These are phyloP conservation scores for Hoplodrina blanda DNA, from an alignment of 2,888 invertebrate species.

Conservation along the genomic window DNA sequence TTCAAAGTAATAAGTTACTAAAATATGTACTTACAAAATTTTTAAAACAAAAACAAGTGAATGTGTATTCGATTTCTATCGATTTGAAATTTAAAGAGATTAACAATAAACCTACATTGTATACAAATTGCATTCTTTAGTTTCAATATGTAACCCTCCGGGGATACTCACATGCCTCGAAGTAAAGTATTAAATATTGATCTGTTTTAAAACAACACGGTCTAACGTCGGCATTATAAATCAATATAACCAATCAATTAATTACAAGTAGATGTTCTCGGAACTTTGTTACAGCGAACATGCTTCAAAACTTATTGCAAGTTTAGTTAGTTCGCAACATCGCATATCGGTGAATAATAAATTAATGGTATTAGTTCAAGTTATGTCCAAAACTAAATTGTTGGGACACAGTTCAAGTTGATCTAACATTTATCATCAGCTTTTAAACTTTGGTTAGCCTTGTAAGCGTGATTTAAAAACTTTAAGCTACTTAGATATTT, in stretches of 20 bases:
- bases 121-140: not conserved
- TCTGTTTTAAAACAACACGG: slow-evolving; percentile 1
- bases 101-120: not conserved
- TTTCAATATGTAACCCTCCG: slow-evolving; percentile 1
- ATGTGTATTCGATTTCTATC: not conserved
- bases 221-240: slow-evolving; percentile 19
- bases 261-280: slow-evolving; percentile 32
- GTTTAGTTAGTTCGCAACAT: slow-evolving; percentile 49
- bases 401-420: slow-evolving; percentile 37
- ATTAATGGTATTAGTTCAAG: slow-evolving; percentile 46
- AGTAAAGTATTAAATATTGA: slow-evolving; percentile 3
- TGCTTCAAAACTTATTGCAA: slow-evolving; percentile 51
- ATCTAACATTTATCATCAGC: slow-evolving; percentile 44
- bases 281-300: slow-evolving; percentile 49
- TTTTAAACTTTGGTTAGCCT: slow-evolving; percentile 24
- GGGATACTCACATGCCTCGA: not conserved
- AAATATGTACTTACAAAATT: too few species aligned
- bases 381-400: slow-evolving; percentile 43
- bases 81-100: not conserved
- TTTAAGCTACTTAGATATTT: slow-evolving; percentile 9
- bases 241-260: slow-evolving; percentile 50
- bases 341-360: slow-evolving; percentile 53
- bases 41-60: too few species aligned
- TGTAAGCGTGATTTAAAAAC: slow-evolving; percentile 18
- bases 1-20: too few species aligned